Base-by-base conservation (phyloP, 1,140 invertebrate genomes). In the Drosophila melanica region DNA sequence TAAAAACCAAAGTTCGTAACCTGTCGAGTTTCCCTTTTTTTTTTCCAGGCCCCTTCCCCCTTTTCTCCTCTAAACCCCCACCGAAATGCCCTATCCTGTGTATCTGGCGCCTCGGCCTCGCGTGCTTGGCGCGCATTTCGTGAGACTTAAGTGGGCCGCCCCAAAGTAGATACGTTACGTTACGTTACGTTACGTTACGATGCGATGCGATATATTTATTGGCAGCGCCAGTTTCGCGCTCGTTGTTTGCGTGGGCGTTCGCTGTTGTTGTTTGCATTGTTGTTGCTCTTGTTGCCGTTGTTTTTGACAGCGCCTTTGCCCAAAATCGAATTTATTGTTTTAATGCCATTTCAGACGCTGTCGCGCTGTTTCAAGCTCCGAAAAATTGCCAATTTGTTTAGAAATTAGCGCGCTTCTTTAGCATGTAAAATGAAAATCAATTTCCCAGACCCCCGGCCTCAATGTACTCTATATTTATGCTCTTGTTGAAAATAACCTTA, bases 261-360 rank as follows among this genome's bases (percentile, higher is more conserved):
- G n/a, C n/a, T 47, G 30, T 37, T 47, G 53, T 51, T 75, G 16
- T 60, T 55, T 77, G 57, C 57, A 44, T 37, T 27, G 10, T 45
- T 11, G 45, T 53, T 53, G 71, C 63, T 66, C 54, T 53, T 54
- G 64, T 63, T 75, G 62, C 68, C 62, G 55, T 50, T 75, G 16
- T 60, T 51, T 63, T 48, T 60, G 68, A 59, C 67, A 69, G 33
- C 60, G 57, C 65, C 57, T 81, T 50, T 81, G 53, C 65, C 75
- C 66, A 69, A 87, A 87, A 89, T 87, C 82, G 82, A 87, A 89
- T 87, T 87, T 87, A 87, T 87, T 87, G 82, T 87, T 89, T 87
- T 87, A 87, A 87, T 87, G 82, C 82, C 82, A 79, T 79, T 89
- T 82, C 78, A 79, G 82, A 78, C 69, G 77, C 81, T 75, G 76